Percentiles rank a stretch among this genome's conserved stretches.
Evolutionary conservation across 2,113 vertebrate species (phyloP).

Genomic region (Tretioscincus oriximinensis): DNA sequence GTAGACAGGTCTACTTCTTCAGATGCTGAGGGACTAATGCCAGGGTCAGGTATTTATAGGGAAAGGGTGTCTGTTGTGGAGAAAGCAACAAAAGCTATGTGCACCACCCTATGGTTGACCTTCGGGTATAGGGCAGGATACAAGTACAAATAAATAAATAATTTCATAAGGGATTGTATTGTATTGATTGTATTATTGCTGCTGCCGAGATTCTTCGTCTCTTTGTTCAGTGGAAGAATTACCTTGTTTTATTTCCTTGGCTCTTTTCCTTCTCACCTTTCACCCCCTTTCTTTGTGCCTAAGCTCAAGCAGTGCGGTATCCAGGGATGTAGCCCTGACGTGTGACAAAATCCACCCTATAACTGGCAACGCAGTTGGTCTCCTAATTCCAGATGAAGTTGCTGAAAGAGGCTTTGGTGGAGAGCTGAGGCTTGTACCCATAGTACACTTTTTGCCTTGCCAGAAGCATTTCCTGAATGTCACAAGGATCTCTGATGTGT

Average conservation of each 20-base stretch:
- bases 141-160: too few species aligned
- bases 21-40: too few species aligned
- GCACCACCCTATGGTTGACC: too few species aligned
- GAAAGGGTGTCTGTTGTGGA: too few species aligned
- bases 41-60: too few species aligned
- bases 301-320: conserved; percentile 38
- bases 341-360: conserved; percentile 78
- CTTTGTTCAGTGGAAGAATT: not conserved
- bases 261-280: not conserved
- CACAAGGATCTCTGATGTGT: conserved; percentile 68
- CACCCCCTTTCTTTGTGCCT: conserved; percentile 26
- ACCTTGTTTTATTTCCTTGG: not conserved
- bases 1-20: too few species aligned
- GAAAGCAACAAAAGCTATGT: too few species aligned
- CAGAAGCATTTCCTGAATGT: conserved; percentile 73
- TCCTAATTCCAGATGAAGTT: conserved; percentile 70
- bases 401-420: conserved; percentile 71
- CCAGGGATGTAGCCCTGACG: conserved; percentile 27
- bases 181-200: too few species aligned
- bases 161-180: too few species aligned
- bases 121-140: too few species aligned
- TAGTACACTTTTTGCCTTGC: conserved; percentile 76
- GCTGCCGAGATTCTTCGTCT: too few species aligned
- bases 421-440: conserved; percentile 69
- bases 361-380: conserved; percentile 63